phyloP scores from a whole-genome alignment of 2,888 invertebrate genomes.

The Meta bourneti region DNA sequence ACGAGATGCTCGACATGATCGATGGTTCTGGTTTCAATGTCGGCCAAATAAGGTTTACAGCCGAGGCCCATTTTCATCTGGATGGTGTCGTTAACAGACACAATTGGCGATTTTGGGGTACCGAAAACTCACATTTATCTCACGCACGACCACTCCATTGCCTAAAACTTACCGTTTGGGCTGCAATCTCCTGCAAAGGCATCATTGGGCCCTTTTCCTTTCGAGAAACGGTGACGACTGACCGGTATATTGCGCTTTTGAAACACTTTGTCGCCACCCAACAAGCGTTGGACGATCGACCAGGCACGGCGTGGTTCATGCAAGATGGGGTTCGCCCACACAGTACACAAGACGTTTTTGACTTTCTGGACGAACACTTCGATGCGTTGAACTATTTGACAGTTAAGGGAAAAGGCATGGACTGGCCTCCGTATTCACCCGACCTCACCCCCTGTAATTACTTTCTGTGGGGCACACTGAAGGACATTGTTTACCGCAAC shows the following conservation, averaged over 20 bases:
- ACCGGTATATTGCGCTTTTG: constrained; percentile 13
- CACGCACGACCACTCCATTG: constrained; percentile 41
- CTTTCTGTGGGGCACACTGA: constrained; percentile 15
- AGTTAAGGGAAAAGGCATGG: constrained; percentile 27
- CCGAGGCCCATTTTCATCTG: constrained; percentile 11
- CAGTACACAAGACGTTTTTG: constrained; percentile 23
- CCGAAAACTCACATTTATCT: constrained; percentile 23
- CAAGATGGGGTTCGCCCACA: constrained; percentile 16
- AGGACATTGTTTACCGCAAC: constrained; percentile 6
- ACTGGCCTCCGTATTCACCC: too few species aligned
- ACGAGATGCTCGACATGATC: too few species aligned
- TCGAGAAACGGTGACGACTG: neutral
- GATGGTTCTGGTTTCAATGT: constrained; percentile 28
- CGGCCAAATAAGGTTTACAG: constrained; percentile 36
- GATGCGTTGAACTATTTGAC: neutral
- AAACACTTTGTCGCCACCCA: constrained; percentile 25
- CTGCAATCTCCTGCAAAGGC: constrained; percentile 27
- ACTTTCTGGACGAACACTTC: constrained; percentile 19
- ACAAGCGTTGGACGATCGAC: constrained; percentile 15
- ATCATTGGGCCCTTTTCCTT: constrained; percentile 32
- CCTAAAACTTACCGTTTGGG: constrained; percentile 17
- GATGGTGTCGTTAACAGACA: too few species aligned
- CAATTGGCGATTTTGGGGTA: neutral
- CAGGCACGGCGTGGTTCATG: constrained; percentile 20
- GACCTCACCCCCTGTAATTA: neutral